phyloP scores from a whole-genome alignment of 2,797 vertebrate species.

The Diplodus puntazzo region DNA sequence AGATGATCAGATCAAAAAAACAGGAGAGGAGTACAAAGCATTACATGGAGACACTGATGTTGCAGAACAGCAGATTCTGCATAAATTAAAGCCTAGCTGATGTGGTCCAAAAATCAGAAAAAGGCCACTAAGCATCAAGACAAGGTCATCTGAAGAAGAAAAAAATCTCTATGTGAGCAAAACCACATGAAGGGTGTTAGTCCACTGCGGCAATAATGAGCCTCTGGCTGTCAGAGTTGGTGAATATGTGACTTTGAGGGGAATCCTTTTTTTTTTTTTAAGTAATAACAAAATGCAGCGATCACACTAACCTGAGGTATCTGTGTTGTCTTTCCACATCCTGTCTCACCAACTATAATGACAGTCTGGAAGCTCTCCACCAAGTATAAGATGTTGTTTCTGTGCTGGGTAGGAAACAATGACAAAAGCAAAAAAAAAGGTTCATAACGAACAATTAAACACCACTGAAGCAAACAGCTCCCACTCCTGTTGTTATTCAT shows the following conservation, averaged over 20 bases:
- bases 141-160: constrained; percentile 57
- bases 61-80: constrained; percentile 56
- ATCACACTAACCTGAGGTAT: constrained; percentile 91
- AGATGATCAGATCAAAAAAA: not conserved
- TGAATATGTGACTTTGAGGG: constrained; percentile 21
- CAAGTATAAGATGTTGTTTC: constrained; percentile 97
- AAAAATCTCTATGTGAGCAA: constrained; percentile 35
- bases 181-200: constrained; percentile 28
- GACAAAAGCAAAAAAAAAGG: not conserved
- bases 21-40: constrained; percentile 25
- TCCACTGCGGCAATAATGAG: constrained; percentile 41
- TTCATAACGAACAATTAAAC: not conserved
- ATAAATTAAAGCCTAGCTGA: constrained; percentile 61
- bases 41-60: constrained; percentile 32
- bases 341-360: constrained; percentile 97
- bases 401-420: constrained; percentile 87
- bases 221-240: not conserved
- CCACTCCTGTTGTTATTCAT: no score
- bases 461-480: not conserved
- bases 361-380: constrained; percentile 97
- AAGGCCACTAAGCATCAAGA: constrained; percentile 55
- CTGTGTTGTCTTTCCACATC: constrained; percentile 98
- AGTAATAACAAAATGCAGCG: not conserved
- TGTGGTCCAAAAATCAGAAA: constrained; percentile 46
- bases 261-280: not conserved